Base-by-base conservation (phyloP, 2,888 invertebrate genomes). In the Oligia latruncula region DNA sequence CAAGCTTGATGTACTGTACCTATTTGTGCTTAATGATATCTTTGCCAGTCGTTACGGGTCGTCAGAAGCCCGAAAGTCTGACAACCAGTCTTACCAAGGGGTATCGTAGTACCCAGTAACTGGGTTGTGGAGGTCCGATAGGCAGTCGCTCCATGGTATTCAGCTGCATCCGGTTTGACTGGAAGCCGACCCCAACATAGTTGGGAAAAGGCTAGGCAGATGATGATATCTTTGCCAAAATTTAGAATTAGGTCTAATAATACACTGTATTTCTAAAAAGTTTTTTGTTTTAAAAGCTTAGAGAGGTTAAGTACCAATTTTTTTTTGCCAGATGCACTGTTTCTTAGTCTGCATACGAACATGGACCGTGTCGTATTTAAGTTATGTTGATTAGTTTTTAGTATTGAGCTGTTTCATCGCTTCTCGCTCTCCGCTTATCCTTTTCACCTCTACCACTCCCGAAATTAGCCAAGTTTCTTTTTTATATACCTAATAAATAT, bases 401-500 rank as follows among this genome's bases (percentile, higher is more conserved):
- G n/a, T 60, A 60, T 43, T n/a, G 17, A n/a, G 17, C n/a, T 40
- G 4, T 29, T 60, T 43, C 8, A 49, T 52, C 35, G 65, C 29
- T 68, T 40, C 9, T 73, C 82, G 81, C 75, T 82, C 40, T 11
- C 67, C 62, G 68, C 81, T 78, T 70, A 67, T 65, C 49, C 65
- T 77, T 87, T 77, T 40, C n/a, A 83, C 88, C 80, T 49, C 35
- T 20, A 35, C 72, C 58, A 62, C 58, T 71, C 74, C 80, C 43
- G 71, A 87, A 90, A 91, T 92, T 92, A 93, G 90, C 90, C 90
- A 91, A 93, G 92, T 90, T 89, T 89, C 82, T 85, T 91, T 91
- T 92, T 92, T 91, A 92, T 92, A 89, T 91, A 88, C 85, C 85
- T 87, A 92, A 91, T 92, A n/a, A n/a, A 91, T 90, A 91, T 93